Percentiles rank a stretch among this genome's conserved stretches.
phyloP scores from a whole-genome alignment of 2,888 invertebrate species.

The Cartodere bifasciata region DNA sequence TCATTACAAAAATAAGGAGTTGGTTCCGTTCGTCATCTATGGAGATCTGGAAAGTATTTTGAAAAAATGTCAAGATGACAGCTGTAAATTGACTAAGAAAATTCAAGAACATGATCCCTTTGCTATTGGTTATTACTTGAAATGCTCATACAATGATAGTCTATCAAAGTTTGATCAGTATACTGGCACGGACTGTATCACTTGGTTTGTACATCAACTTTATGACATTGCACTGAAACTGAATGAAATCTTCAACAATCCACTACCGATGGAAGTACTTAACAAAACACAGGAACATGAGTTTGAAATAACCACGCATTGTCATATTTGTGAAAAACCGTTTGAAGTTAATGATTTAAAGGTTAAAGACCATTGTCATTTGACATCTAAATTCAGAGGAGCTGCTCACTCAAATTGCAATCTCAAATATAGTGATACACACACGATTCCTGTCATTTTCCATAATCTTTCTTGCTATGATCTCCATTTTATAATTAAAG shows the following conservation, averaged over 20 bases:
- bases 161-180: slow-evolving; percentile 8
- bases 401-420: slow-evolving; percentile 6
- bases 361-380: slow-evolving; percentile 7
- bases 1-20: slow-evolving; percentile 5
- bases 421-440: slow-evolving; percentile 1
- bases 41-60: slow-evolving; percentile 10
- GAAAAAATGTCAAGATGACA: slow-evolving; percentile 3
- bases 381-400: slow-evolving; percentile 3
- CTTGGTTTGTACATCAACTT: slow-evolving; percentile 9
- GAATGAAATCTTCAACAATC: slow-evolving; percentile 9
- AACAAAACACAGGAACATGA: slow-evolving; percentile 4
- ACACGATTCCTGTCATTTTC: slow-evolving; percentile 4
- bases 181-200: slow-evolving; percentile 9
- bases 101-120: slow-evolving; percentile 9
- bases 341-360: too few species aligned
- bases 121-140: slow-evolving; percentile 10
- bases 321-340: slow-evolving; percentile 10
- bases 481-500: slow-evolving; percentile 12
- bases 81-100: neutral
- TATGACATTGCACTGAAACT: slow-evolving; percentile 8
- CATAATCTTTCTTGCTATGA: slow-evolving; percentile 14
- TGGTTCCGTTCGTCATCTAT: slow-evolving; percentile 10
- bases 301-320: slow-evolving; percentile 5
- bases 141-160: slow-evolving; percentile 11
- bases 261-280: slow-evolving; percentile 5